Percentiles rank a stretch among this genome's conserved stretches.
Conservation (phyloP, 2,797 vertebrate species). For the Karalla daura region DNA sequence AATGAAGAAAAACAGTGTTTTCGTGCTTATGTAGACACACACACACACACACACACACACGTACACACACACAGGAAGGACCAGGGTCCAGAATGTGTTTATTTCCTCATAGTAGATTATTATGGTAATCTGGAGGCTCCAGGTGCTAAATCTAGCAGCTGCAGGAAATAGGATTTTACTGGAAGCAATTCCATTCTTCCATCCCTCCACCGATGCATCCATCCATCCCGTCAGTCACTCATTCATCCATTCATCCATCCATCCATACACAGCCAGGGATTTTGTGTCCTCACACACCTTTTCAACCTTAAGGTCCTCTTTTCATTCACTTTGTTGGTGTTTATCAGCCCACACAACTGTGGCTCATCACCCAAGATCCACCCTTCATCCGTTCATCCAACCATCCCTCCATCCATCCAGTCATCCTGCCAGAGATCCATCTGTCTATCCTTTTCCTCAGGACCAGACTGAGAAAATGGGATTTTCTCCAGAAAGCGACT, state of each 20-base stretch:
- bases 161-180: slow-evolving; percentile 70
- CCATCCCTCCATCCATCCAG: slow-evolving; percentile 16
- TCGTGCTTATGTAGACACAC: too few relatives aligned
- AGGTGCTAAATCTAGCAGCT: slow-evolving; percentile 64
- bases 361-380: slow-evolving; percentile 19
- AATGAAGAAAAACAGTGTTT: slow-evolving; percentile 18
- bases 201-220: slow-evolving; percentile 23
- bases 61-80: slow-evolving; percentile 4
- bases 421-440: background rate
- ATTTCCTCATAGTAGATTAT: slow-evolving; percentile 69
- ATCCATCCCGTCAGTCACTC: slow-evolving; percentile 22
- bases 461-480: slow-evolving; percentile 59
- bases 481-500: slow-evolving; percentile 59
- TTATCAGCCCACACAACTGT: slow-evolving; percentile 3
- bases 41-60: slow-evolving; percentile 9
- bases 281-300: background rate
- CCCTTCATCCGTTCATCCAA: slow-evolving; percentile 17
- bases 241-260: slow-evolving; percentile 28
- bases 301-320: background rate
- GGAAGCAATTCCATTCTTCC: slow-evolving; percentile 48
- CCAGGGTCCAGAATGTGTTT: slow-evolving; percentile 43
- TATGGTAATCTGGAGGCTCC: slow-evolving; percentile 68
- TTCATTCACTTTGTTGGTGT: background rate
- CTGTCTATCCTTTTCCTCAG: slow-evolving; percentile 1
- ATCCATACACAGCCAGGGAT: background rate